Percentiles rank a stretch among this genome's conserved stretches.
phyloP scores from a whole-genome alignment of 1,140 invertebrate genomes.

The Xylocopa sonorina region DNA sequence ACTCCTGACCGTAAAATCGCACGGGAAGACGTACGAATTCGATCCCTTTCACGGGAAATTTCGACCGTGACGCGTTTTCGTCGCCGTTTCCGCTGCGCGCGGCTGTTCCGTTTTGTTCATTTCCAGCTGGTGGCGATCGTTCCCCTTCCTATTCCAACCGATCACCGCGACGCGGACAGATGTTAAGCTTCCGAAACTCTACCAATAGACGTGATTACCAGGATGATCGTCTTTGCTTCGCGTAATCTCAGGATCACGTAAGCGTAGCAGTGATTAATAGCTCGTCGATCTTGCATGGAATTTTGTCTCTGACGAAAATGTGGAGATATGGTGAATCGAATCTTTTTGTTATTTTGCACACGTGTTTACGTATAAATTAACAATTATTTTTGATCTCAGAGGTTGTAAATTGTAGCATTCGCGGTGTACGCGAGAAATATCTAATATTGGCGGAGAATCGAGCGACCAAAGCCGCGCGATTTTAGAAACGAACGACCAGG shows the following conservation, averaged over 20 bases:
- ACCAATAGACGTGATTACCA: background rate
- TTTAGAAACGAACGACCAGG: slow-evolving; percentile 8
- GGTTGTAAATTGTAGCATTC: too few species aligned
- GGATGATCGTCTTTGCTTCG: background rate
- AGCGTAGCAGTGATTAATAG: too few species aligned
- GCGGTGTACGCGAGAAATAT: background rate
- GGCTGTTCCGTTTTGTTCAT: slow-evolving; percentile 12
- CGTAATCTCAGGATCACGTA: background rate
- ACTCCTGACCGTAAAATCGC: slow-evolving; percentile 51
- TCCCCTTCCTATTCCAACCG: background rate
- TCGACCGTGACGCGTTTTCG: background rate
- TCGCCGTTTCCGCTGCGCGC: background rate
- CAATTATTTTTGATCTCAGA: too few species aligned
- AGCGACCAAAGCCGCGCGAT: slow-evolving; percentile 9
- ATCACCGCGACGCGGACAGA: background rate
- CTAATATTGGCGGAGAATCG: background rate
- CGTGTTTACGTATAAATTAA: too few species aligned
- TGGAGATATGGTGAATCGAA: too few species aligned
- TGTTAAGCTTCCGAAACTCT: background rate
- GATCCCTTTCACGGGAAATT: slow-evolving; percentile 13
- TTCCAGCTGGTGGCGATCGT: background rate
- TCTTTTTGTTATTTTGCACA: too few species aligned
- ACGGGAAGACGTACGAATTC: slow-evolving; percentile 24
- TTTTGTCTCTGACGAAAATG: too few species aligned
- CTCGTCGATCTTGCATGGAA: too few species aligned